phyloP scores from a whole-genome alignment of 2,888 invertebrate genomes.

The Halocaridina rubra region DNA sequence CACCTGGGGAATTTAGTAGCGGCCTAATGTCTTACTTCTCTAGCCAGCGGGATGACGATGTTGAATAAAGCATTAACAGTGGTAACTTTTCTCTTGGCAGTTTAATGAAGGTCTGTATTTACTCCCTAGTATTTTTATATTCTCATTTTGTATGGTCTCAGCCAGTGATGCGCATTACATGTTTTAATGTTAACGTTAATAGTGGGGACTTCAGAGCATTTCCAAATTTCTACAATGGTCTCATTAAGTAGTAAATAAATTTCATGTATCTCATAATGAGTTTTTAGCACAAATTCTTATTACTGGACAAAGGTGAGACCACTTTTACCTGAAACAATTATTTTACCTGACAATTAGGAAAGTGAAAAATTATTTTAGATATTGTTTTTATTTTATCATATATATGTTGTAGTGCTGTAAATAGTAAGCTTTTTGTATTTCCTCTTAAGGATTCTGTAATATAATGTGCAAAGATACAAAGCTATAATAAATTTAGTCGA shows the following conservation, averaged over 20 bases:
- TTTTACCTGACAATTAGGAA: conserved; percentile 54
- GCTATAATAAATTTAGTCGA: conserved; percentile 51
- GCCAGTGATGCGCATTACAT: conserved; percentile 35
- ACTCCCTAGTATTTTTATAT: conserved; percentile 60
- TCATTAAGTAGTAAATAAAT: too few relatives aligned
- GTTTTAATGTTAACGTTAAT: conserved; percentile 42
- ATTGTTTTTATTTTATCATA: conserved; percentile 47
- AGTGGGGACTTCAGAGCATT: conserved; percentile 26
- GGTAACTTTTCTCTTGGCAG: conserved; percentile 31
- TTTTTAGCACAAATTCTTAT: conserved; percentile 55
- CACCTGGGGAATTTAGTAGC: conserved; percentile 67
- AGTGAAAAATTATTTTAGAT: conserved; percentile 59
- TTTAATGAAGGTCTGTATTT: conserved; percentile 49
- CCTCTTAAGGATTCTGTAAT: conserved; percentile 57
- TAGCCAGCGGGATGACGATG: conserved; percentile 87
- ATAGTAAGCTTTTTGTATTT: conserved; percentile 60
- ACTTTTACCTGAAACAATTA: conserved; percentile 6
- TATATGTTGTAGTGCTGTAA: conserved; percentile 60
- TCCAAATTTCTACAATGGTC: conserved; percentile 13
- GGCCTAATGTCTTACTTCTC: conserved; percentile 93
- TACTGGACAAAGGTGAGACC: background rate
- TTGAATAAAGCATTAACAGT: conserved; percentile 71
- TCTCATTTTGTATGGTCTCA: conserved; percentile 60
- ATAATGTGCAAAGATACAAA: conserved; percentile 62
- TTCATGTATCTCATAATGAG: too few relatives aligned